Evolutionary conservation across 2,113 vertebrate species (phyloP).

Genomic region (Dermatemys mawii): DNA sequence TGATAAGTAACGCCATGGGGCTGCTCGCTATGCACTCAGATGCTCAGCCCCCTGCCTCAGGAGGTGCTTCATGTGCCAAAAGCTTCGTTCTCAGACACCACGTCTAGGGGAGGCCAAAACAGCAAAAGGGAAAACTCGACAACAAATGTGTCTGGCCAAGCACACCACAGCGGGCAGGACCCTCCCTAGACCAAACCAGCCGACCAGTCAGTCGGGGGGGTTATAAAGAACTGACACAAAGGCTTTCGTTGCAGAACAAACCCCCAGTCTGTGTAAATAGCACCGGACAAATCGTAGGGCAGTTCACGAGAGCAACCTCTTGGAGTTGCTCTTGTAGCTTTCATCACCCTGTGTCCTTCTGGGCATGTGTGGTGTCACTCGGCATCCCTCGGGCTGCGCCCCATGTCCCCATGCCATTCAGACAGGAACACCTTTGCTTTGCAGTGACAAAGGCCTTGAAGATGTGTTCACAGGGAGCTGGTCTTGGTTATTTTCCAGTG

Average conservation of each 20-base stretch:
- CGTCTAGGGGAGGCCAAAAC: not conserved
- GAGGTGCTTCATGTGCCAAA: not conserved
- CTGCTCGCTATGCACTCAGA: not conserved
- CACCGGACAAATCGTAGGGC: rapidly evolving
- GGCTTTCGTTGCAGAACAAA: constrained; percentile 43
- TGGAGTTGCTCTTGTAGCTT: not conserved
- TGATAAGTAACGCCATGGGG: constrained; percentile 1
- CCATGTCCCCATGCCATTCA: not conserved
- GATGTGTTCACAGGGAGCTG: not conserved
- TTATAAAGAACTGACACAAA: constrained; percentile 64
- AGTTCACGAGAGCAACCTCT: not conserved
- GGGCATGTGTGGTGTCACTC: not conserved
- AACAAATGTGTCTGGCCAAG: not conserved
- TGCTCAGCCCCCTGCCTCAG: rapidly evolving
- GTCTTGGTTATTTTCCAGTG: constrained; percentile 10
- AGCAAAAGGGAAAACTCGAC: not conserved
- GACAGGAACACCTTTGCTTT: not conserved
- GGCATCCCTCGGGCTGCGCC: not conserved
- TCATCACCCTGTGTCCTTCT: not conserved
- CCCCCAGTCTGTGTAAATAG: constrained; percentile 47
- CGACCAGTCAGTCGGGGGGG: not conserved
- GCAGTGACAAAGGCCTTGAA: not conserved
- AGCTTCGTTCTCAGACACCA: not conserved
- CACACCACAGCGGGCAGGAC: not conserved
- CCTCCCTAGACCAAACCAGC: not conserved